Conservation (phyloP, 2,888 invertebrate genomes). For the Aradus depressus region DNA sequence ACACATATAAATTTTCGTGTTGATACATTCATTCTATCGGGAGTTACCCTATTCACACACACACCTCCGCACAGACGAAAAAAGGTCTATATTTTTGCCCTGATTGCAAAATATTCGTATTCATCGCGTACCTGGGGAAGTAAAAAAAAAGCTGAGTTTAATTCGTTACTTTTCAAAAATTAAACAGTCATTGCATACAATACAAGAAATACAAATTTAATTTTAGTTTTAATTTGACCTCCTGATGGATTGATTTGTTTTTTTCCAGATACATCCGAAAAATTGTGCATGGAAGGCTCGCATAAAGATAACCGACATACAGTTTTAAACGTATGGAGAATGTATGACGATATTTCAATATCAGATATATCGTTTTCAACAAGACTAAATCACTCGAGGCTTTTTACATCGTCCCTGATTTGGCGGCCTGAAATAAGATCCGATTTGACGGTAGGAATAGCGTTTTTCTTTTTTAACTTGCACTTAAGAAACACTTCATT, state of each 20-base stretch:
- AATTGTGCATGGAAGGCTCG: slow-evolving; percentile 58
- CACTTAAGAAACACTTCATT: neutral
- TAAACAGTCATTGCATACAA: no score
- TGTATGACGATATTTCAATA: slow-evolving; percentile 66
- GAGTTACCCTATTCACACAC: no score
- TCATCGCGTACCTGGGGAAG: no score
- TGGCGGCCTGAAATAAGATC: slow-evolving; percentile 66
- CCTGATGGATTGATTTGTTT: neutral
- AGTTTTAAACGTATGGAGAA: slow-evolving; percentile 65
- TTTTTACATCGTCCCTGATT: slow-evolving; percentile 63
- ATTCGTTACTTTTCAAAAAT: no score
- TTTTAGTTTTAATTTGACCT: slow-evolving; percentile 33
- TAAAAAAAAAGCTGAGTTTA: no score
- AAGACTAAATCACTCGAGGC: slow-evolving; percentile 69
- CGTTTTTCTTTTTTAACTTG: neutral
- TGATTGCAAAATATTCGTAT: no score
- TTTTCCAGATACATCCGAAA: slow-evolving; percentile 48
- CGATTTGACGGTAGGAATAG: slow-evolving; percentile 43
- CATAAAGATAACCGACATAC: slow-evolving; percentile 68
- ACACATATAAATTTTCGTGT: no score
- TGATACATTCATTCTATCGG: no score
- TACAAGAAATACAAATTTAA: no score
- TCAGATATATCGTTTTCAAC: slow-evolving; percentile 68
- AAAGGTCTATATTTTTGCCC: no score
- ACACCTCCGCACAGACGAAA: no score